phyloP scores from a whole-genome alignment of 2,888 invertebrate genomes.

The Watsonalla cultraria region DNA sequence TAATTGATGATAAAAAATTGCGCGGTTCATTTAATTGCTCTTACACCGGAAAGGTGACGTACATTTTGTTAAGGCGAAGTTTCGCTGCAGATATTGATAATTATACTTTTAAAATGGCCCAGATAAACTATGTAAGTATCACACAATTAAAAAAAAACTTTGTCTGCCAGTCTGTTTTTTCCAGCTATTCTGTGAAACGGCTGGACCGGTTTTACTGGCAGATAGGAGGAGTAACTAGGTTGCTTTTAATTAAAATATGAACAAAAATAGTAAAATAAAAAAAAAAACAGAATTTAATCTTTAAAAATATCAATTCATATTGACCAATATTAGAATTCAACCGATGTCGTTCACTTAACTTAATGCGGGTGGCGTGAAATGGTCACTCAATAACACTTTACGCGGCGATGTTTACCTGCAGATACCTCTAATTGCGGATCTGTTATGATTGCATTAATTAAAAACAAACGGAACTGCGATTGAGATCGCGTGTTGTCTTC shows the following conservation, averaged over 20 bases:
- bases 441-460: slow-evolving; percentile 31
- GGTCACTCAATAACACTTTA: slow-evolving; percentile 25
- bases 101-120: no score
- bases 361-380: slow-evolving; percentile 36
- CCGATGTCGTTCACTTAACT: slow-evolving; percentile 17
- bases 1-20: slow-evolving; percentile 1
- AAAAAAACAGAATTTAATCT: not conserved
- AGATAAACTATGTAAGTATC: no score
- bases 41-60: not conserved
- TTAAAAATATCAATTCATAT: not conserved
- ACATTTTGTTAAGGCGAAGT: not conserved
- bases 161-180: no score
- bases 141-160: no score
- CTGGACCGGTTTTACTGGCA: no score
- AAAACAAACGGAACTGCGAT: slow-evolving; percentile 40
- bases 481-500: slow-evolving; percentile 27
- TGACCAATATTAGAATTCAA: not conserved
- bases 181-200: no score
- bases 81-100: no score
- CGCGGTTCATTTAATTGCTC: not conserved
- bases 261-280: no score
- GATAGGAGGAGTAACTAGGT: no score
- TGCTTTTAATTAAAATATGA: no score
- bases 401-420: slow-evolving; percentile 2
- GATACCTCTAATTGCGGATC: slow-evolving; percentile 32